Conservation (phyloP, 92 coral and sea anemone genomes). For the Porites divaricata region DNA sequence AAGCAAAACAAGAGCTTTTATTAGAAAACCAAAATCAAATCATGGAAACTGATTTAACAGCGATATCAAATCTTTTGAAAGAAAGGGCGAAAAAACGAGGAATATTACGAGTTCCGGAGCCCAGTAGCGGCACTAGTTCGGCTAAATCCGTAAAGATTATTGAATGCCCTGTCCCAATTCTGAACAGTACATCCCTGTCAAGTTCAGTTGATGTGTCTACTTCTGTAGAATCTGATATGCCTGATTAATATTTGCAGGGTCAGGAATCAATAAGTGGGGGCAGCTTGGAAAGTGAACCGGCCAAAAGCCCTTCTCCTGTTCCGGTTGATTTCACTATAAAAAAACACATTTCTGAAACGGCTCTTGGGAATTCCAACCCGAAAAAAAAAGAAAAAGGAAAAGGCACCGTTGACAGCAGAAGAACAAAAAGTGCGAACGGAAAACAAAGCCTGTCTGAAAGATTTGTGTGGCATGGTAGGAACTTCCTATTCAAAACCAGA, state of each 20-base stretch:
- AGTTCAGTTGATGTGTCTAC: too few relatives aligned
- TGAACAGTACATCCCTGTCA: conserved; percentile 11
- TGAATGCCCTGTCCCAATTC: conserved; percentile 15
- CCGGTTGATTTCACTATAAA: conserved; percentile 11
- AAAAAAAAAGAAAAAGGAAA: conserved; percentile 1
- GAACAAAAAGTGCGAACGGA: not conserved
- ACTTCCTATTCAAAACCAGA: conserved; percentile 4
- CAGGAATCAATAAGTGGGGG: conserved; percentile 19
- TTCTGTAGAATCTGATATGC: conserved; percentile 13
- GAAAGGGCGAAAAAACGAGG: conserved; percentile 28
- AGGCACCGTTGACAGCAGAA: conserved; percentile 8
- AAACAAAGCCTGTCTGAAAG: conserved; percentile 24
- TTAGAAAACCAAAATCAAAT: conserved; percentile 19
- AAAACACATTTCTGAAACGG: conserved; percentile 5
- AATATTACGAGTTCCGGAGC: conserved; percentile 19
- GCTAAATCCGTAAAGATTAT: not conserved
- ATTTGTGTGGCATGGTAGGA: conserved; percentile 19
- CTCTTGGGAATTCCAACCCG: conserved; percentile 19
- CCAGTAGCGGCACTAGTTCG: not conserved
- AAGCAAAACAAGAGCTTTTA: conserved; percentile 11
- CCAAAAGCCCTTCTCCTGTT: conserved; percentile 17
- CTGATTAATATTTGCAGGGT: conserved; percentile 9
- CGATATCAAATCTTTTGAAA: conserved; percentile 7
- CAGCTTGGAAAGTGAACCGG: conserved; percentile 27
- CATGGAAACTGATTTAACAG: conserved; percentile 9